A percentile compares a stretch with the other conserved stretches of the same genome.
Conservation (phyloP, 2,888 invertebrate genomes). For the Leptopilina syphax region DNA sequence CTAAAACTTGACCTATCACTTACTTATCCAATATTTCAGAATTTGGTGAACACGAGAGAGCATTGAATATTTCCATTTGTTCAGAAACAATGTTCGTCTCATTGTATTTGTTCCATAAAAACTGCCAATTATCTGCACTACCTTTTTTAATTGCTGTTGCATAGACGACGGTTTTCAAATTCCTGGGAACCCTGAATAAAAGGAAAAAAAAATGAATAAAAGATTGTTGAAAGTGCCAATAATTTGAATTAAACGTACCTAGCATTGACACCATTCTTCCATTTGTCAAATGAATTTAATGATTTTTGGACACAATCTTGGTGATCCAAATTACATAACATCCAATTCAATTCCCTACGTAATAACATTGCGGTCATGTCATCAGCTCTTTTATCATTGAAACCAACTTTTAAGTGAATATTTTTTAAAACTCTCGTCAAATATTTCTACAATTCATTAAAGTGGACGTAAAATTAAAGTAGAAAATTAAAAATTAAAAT, state of each 20-base stretch:
- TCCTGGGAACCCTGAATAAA: conserved; percentile 80
- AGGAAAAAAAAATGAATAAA: background rate
- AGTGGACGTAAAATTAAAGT: background rate
- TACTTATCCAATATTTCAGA: conserved; percentile 76
- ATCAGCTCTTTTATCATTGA: background rate
- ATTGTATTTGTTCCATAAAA: conserved; percentile 82
- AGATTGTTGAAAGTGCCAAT: too few species aligned
- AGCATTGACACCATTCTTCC: background rate
- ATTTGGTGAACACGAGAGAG: conserved; percentile 79
- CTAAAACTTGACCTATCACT: background rate
- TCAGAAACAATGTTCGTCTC: conserved; percentile 81
- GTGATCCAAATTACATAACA: background rate
- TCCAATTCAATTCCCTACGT: conserved; percentile 4
- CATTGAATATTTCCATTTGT: conserved; percentile 80
- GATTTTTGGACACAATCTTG: conserved; percentile 19
- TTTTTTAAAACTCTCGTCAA: conserved; percentile 73
- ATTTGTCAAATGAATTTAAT: background rate
- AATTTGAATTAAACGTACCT: background rate
- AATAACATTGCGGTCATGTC: background rate
- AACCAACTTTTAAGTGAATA: conserved; percentile 58
- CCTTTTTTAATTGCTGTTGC: conserved; percentile 83
- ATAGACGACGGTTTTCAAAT: conserved; percentile 82
- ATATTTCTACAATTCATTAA: background rate
- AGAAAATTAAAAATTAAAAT: too few species aligned
- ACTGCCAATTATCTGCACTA: conserved; percentile 83